Conservation (phyloP, 2,888 invertebrate species). For the Crematogaster levior region DNA sequence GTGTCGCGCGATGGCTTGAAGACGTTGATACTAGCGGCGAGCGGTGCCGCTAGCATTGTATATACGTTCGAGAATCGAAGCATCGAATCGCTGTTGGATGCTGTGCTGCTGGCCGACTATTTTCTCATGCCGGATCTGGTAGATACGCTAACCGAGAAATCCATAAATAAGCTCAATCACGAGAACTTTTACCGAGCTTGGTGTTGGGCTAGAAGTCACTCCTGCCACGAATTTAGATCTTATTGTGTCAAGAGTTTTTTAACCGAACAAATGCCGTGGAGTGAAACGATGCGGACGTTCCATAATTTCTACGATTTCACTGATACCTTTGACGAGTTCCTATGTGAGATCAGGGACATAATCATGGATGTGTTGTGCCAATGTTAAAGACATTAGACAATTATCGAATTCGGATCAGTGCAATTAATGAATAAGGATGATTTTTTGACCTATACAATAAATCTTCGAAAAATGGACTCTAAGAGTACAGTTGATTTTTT, state of each 20-base stretch:
- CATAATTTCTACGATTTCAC: constrained; percentile 76
- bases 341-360: constrained; percentile 77
- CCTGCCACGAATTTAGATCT: constrained; percentile 78
- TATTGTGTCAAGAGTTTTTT: constrained; percentile 82
- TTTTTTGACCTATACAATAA: not conserved
- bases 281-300: constrained; percentile 78
- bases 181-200: constrained; percentile 81
- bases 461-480: not conserved
- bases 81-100: constrained; percentile 83
- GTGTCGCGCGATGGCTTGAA: constrained; percentile 79
- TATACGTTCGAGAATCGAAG: constrained; percentile 66
- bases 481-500: not conserved
- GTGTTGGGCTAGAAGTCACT: constrained; percentile 81
- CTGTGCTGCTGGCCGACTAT: constrained; percentile 82
- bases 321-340: constrained; percentile 78
- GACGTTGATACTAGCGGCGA: constrained; percentile 76
- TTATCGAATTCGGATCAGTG: not conserved
- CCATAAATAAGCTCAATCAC: constrained; percentile 78
- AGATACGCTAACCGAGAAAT: constrained; percentile 78
- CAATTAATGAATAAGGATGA: not conserved
- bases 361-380: constrained; percentile 70
- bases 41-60: constrained; percentile 62
- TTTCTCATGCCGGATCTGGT: constrained; percentile 81
- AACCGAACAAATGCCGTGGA: constrained; percentile 75
- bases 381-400: constrained; percentile 36